Evolutionary conservation across 1,140 invertebrate species (phyloP), one percentile per base, ranked within the genome.

Genomic region (Zaprionus vittiger): DNA sequence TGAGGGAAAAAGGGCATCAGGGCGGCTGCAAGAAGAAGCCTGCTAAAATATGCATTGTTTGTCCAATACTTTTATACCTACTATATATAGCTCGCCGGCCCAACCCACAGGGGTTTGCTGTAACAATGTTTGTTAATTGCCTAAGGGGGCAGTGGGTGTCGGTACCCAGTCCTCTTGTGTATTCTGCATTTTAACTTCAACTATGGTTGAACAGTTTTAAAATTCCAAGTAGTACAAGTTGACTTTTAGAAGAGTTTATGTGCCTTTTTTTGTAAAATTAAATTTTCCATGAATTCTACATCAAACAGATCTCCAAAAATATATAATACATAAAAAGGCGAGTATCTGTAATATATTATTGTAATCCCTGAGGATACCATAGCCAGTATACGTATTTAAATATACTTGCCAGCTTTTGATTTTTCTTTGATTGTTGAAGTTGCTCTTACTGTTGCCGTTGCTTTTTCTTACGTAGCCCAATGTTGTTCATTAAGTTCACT

Each of bases 21-120:
- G n/a, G 20, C 17, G 6, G 5, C 49, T 47, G 26, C 41, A 28
- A 38, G 62, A n/a, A 41, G 61, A 61, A 57, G 57, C 70, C 64
- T 81, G 75, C 52, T 28, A 70, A 66, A 87, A 75, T 71, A 76
- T 76, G 71, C 78, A 83, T 79, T 87, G 78, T 87, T 81, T 90
- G 69, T 24, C 37, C 68, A 62, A 76, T 59, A 63, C 60, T 73
- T 20, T n/a, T 24, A 17, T 9, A 5, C 6, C 59, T 44, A 20
- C 17, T 14, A 11, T 55, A 34, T 24, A 24, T 2, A 56, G 52
- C 14, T 20, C 22, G 9, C 52, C 22, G n/a, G 14, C n/a, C 9
- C 22, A 17, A 44, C 17, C 20, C 31, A 9, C 28, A 20, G 20
- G 47, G 14, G 31, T 49, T 49, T 52, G 47, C 22, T 52, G 38